Conservation (phyloP, 2,113 vertebrate species). For the Ceuthmochares aereus region DNA sequence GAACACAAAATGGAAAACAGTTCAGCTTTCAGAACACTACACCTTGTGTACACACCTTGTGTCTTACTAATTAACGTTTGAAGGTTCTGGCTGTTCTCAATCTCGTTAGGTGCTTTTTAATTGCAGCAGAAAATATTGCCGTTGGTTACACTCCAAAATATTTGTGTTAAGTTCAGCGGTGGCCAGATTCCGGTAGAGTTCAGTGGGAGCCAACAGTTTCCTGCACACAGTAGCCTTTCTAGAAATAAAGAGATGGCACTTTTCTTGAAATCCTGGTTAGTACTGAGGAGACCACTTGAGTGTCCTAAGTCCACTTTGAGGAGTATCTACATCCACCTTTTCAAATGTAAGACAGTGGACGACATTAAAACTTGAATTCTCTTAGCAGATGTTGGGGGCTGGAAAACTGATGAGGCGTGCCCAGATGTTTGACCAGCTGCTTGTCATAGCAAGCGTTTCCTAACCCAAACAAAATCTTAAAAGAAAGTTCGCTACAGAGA, state of each 20-base stretch:
- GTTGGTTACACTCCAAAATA: background rate
- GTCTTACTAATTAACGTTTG: background rate
- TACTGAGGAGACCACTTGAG: background rate
- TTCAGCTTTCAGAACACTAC: background rate
- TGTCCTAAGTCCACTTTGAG: background rate
- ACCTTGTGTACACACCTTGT: background rate
- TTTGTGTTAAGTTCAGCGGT: background rate
- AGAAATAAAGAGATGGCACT: background rate
- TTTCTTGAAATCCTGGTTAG: background rate
- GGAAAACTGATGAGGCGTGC: background rate
- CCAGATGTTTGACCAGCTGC: background rate
- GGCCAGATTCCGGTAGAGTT: background rate
- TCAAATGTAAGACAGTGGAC: background rate
- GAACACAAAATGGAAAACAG: background rate
- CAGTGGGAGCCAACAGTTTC: background rate
- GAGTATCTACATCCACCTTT: background rate
- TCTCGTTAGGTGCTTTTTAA: background rate
- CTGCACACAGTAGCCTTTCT: background rate
- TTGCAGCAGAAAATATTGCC: background rate
- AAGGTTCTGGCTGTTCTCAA: accelerated
- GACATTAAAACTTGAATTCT: background rate
- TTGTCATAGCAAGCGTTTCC: background rate
- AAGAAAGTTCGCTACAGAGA: background rate
- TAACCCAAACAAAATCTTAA: background rate
- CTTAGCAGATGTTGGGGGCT: background rate